Conservation (phyloP, 1,140 invertebrate species). For the Diprion similis region DNA sequence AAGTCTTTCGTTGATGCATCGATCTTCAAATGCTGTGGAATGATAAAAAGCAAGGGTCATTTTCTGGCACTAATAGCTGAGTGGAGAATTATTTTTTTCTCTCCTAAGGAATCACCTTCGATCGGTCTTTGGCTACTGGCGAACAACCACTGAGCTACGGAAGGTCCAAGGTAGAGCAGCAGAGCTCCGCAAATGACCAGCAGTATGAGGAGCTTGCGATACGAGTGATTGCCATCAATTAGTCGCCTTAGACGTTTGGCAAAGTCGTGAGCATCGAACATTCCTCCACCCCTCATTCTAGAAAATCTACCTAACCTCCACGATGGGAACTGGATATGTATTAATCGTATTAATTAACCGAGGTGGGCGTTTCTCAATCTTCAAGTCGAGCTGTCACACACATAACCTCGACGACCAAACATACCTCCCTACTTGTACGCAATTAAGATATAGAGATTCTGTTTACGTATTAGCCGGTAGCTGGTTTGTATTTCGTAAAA, state of each 20-base stretch:
- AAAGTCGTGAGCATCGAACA: conserved; percentile 58
- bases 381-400: too few species aligned
- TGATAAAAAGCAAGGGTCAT: neutral
- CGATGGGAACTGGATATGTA: neutral
- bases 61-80: conserved; percentile 6
- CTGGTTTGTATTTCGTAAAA: too few species aligned
- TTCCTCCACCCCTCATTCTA: conserved; percentile 41
- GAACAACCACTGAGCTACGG: conserved; percentile 69
- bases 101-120: conserved; percentile 46
- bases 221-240: conserved; percentile 69
- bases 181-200: conserved; percentile 67
- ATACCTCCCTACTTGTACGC: too few species aligned
- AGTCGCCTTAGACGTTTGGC: conserved; percentile 66
- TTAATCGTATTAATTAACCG: too few species aligned
- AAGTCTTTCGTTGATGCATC: conserved; percentile 71
- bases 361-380: too few species aligned
- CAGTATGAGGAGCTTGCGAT: conserved; percentile 70
- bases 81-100: conserved; percentile 19
- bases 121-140: conserved; percentile 51
- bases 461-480: too few species aligned
- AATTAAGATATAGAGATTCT: too few species aligned
- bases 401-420: too few species aligned
- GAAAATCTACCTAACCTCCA: neutral
- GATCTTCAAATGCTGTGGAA: conserved; percentile 63
- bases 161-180: conserved; percentile 71